These are phyloP conservation scores for Selenia dentaria DNA, from an alignment of 2,888 invertebrate species.

Conservation along the genomic window DNA sequence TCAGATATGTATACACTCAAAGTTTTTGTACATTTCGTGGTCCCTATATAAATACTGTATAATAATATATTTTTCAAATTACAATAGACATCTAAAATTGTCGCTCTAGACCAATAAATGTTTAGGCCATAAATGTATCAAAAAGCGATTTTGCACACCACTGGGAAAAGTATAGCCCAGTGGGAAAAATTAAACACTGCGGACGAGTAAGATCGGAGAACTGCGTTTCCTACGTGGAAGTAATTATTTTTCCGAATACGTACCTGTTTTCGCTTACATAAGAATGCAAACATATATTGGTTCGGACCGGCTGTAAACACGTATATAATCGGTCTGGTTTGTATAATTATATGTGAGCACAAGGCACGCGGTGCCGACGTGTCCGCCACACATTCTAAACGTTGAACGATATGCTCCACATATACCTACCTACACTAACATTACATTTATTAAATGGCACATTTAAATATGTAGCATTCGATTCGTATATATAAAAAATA, in stretches of 20 bases:
- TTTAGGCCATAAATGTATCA: no score
- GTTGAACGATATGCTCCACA: slow-evolving; percentile 48
- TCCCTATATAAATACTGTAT: slow-evolving; percentile 52
- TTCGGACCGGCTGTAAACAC: slow-evolving; percentile 31
- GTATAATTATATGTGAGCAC: slow-evolving; percentile 3
- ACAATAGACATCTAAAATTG: slow-evolving; percentile 31
- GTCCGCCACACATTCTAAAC: slow-evolving; percentile 41
- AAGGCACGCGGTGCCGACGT: slow-evolving; percentile 51
- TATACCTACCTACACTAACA: slow-evolving; percentile 47
- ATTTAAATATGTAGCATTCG: slow-evolving; percentile 72
- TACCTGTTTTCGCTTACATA: no score
- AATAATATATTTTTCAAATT: slow-evolving; percentile 28
- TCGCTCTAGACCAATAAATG: slow-evolving; percentile 16
- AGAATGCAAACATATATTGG: no score
- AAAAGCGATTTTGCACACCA: no score
- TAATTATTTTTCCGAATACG: no score
- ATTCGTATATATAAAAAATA: slow-evolving; percentile 52
- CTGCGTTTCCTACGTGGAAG: no score
- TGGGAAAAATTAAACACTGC: no score
- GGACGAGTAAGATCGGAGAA: no score
- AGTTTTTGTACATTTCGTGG: slow-evolving; percentile 44
- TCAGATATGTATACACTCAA: slow-evolving; percentile 29
- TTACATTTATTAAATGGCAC: slow-evolving; percentile 74
- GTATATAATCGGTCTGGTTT: slow-evolving; percentile 7
- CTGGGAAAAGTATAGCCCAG: no score